Conservation (phyloP, 2,888 invertebrate species). For the Ferdinandea cuprea region DNA sequence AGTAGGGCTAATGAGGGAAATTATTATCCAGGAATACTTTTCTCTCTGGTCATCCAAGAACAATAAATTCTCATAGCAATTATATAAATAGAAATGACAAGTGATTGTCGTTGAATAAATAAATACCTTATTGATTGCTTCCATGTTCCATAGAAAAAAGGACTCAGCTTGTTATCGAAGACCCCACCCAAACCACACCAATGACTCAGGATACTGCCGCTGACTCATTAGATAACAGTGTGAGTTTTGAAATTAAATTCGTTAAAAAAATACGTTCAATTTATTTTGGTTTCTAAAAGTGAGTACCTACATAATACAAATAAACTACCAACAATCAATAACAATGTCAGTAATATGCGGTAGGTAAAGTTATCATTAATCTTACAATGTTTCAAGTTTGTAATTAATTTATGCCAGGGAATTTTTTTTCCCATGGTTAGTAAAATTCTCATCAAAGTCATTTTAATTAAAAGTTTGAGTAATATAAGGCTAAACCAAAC, state of each 20-base stretch:
- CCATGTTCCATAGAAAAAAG: not conserved
- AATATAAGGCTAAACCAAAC: slow-evolving; percentile 5
- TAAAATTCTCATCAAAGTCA: slow-evolving; percentile 26
- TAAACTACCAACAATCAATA: not conserved
- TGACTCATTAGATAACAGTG: too few species aligned
- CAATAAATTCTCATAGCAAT: too few species aligned
- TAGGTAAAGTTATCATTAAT: slow-evolving; percentile 33
- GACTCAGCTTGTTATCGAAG: not conserved
- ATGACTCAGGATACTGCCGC: too few species aligned
- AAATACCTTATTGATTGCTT: not conserved
- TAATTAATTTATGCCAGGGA: slow-evolving; percentile 17
- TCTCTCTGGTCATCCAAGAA: too few species aligned
- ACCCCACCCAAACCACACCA: too few species aligned
- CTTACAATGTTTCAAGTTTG: slow-evolving; percentile 1
- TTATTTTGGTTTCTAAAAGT: slow-evolving; percentile 1
- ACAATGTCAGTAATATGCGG: not conserved
- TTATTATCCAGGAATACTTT: too few species aligned
- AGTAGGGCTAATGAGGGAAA: too few species aligned
- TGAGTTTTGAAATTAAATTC: slow-evolving; percentile 1
- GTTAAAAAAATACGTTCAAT: slow-evolving; percentile 1
- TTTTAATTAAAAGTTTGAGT: slow-evolving; percentile 33
- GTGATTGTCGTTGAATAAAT: too few species aligned
- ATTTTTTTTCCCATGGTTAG: too few species aligned
- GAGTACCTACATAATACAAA: too few species aligned
- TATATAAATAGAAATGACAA: too few species aligned